Evolutionary conservation across 2,888 invertebrate genomes (phyloP).

Genomic region (Agriotes lineatus): DNA sequence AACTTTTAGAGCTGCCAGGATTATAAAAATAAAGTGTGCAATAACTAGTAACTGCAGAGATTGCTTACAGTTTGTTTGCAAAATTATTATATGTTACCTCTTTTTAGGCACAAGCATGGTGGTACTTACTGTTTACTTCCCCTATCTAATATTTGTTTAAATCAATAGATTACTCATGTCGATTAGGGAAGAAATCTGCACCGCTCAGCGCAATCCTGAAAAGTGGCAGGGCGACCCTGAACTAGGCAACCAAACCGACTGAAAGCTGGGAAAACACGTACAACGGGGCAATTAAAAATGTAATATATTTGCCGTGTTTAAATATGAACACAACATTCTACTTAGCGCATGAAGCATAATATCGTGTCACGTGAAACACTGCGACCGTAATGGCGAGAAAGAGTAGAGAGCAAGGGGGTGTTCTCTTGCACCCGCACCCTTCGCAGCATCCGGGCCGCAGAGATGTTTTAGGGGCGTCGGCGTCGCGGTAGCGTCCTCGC

Average conservation of each 20-base stretch:
- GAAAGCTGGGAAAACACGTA: constrained; percentile 11
- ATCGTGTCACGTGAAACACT: constrained; percentile 54
- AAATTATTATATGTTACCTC: too few relatives aligned
- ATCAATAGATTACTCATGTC: constrained; percentile 1
- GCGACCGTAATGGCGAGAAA: constrained; percentile 56
- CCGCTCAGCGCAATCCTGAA: neutral
- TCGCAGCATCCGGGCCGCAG: constrained; percentile 62
- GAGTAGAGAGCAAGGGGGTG: constrained; percentile 56
- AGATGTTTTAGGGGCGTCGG: constrained; percentile 65
- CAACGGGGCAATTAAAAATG: constrained; percentile 37
- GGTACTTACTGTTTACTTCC: neutral
- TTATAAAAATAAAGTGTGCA: too few relatives aligned
- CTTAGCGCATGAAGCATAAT: constrained; percentile 56
- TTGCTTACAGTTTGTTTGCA: too few relatives aligned
- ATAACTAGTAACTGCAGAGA: too few relatives aligned
- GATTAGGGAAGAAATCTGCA: neutral
- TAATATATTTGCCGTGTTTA: constrained; percentile 40
- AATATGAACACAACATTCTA: constrained; percentile 58
- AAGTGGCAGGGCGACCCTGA: neutral
- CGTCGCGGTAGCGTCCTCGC: constrained; percentile 60
- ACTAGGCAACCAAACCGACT: neutral
- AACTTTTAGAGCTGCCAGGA: too few relatives aligned
- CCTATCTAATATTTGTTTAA: neutral
- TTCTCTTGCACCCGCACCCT: constrained; percentile 56
- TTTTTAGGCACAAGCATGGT: too few relatives aligned